A percentile compares a stretch with the other conserved stretches of the same genome.
Conservation (phyloP, 2,888 invertebrate genomes). For the Hyppa rectilinea region DNA sequence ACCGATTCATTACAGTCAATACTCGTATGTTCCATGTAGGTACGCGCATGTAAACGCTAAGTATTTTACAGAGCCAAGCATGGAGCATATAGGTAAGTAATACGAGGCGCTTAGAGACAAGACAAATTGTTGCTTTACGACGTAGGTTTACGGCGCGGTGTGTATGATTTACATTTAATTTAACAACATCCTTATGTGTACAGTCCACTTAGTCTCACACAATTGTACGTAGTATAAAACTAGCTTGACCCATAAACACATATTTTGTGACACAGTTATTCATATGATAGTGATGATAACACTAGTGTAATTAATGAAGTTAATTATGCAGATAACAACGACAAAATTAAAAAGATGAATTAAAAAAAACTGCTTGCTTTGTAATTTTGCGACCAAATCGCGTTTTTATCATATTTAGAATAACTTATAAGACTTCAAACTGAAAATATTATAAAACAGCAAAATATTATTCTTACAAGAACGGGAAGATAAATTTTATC, state of each 20-base stretch:
- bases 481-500: conserved; percentile 78
- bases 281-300: conserved; percentile 55
- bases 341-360: conserved; percentile 19
- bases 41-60: no score
- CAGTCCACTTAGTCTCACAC: conserved; percentile 15
- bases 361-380: neutral
- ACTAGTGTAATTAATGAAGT: conserved; percentile 37
- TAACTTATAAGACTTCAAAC: conserved; percentile 14
- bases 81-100: conserved; percentile 20
- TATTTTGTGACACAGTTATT: conserved; percentile 65
- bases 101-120: conserved; percentile 11
- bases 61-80: conserved; percentile 8
- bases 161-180: conserved; percentile 34
- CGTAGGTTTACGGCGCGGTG: conserved; percentile 13
- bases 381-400: neutral
- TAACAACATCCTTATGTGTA: conserved; percentile 20
- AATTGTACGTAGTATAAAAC: conserved; percentile 39
- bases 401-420: neutral
- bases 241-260: conserved; percentile 69
- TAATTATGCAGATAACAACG: conserved; percentile 55
- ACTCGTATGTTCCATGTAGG: conserved; percentile 7
- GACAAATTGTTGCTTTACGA: conserved; percentile 30
- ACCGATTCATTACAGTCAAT: conserved; percentile 8
- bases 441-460: conserved; percentile 42
- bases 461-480: conserved; percentile 70